Evolutionary conservation across 2,888 invertebrate species (phyloP).

Genomic region (Cantharis lateralis): DNA sequence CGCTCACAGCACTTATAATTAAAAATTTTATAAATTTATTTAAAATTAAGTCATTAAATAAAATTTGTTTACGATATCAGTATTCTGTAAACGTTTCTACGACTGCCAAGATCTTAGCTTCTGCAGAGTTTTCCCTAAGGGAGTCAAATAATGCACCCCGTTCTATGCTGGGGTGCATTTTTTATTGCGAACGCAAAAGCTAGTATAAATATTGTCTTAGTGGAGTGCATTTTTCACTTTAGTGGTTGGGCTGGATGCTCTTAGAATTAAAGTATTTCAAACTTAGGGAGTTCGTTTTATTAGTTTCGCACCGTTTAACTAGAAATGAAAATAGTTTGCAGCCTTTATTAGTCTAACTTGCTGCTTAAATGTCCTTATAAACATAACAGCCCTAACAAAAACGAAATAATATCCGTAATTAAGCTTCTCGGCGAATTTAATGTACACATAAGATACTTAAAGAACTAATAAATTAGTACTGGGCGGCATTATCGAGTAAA

Average conservation of each 20-base stretch:
- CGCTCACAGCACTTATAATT: not conserved
- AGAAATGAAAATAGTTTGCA: conserved; percentile 4
- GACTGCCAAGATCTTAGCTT: conserved; percentile 22
- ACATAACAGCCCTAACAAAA: not conserved
- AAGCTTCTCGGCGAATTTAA: not conserved
- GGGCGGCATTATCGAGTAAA: not conserved
- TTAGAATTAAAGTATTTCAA: conserved; percentile 33
- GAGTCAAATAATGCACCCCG: conserved; percentile 49
- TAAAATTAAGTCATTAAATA: conserved; percentile 41
- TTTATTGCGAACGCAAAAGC: conserved; percentile 49
- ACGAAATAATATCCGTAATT: not conserved
- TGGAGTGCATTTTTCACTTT: conserved; percentile 52
- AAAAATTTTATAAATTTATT: conserved; percentile 6
- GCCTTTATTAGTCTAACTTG: not conserved
- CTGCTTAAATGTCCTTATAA: not conserved
- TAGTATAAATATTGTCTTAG: conserved; percentile 55
- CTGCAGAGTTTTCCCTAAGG: conserved; percentile 35
- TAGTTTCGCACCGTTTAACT: conserved; percentile 28
- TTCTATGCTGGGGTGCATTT: conserved; percentile 51
- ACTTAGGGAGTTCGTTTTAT: conserved; percentile 34
- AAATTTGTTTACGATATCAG: conserved; percentile 19
- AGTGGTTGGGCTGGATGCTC: conserved; percentile 35
- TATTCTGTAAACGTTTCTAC: conserved; percentile 19
- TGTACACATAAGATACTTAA: not conserved
- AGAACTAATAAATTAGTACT: not conserved